Percentiles rank a stretch among this genome's conserved stretches.
Evolutionary conservation across 2,113 vertebrate genomes (phyloP).

Genomic region (Mustelus asterias): DNA sequence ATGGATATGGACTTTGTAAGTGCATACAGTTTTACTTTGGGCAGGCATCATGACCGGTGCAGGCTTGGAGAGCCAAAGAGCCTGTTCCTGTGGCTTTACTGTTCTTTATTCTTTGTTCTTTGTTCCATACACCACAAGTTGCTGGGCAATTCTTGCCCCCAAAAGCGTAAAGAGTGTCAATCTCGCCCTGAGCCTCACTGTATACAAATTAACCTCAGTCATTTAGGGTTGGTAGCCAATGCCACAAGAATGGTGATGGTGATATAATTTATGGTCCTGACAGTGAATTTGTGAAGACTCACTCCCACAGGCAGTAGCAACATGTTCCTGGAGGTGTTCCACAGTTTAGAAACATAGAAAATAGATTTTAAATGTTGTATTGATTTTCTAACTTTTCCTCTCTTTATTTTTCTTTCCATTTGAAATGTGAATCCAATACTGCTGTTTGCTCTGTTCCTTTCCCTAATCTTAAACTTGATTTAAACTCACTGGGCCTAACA

Average conservation of each 20-base stretch:
- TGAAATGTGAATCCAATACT: background rate
- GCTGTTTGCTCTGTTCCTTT: background rate
- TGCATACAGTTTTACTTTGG: too few relatives aligned
- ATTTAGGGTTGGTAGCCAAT: background rate
- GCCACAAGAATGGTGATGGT: background rate
- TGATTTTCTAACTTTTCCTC: background rate
- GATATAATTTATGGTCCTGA: background rate
- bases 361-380: background rate
- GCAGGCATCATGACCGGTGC: too few relatives aligned
- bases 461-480: background rate
- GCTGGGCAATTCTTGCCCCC: background rate
- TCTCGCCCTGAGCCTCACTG: background rate
- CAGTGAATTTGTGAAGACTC: background rate
- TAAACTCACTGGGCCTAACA: background rate
- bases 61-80: too few relatives aligned
- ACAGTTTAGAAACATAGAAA: background rate
- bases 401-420: too few relatives aligned
- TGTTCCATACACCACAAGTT: background rate
- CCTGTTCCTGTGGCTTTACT: too few relatives aligned
- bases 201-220: background rate
- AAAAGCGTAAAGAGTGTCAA: background rate
- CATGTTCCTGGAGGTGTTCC: background rate
- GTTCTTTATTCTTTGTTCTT: too few relatives aligned
- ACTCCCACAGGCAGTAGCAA: background rate
- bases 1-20: too few relatives aligned